phyloP scores from a whole-genome alignment of 2,888 invertebrate genomes.

The Heliconius sara region DNA sequence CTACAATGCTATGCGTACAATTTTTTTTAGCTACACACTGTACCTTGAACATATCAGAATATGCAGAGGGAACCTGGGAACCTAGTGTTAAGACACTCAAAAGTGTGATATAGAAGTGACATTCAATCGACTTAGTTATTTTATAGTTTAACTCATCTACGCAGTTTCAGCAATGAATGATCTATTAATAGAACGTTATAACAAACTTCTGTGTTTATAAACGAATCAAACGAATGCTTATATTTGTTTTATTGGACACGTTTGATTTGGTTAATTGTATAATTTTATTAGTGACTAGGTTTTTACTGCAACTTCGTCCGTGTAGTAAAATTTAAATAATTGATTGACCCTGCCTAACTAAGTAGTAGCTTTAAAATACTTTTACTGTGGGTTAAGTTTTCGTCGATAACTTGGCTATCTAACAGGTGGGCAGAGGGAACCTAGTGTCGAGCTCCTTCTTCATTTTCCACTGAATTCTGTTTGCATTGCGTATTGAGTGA shows the following conservation, averaged over 20 bases:
- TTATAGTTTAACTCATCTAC: conserved; percentile 10
- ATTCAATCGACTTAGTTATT: not conserved
- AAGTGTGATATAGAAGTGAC: not conserved
- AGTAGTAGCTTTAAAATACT: too few relatives aligned
- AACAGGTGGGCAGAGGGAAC: too few relatives aligned
- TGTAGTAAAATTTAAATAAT: too few relatives aligned
- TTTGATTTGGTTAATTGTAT: not conserved
- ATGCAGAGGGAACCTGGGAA: not conserved
- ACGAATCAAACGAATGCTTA: conserved; percentile 14
- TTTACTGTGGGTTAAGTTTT: too few relatives aligned
- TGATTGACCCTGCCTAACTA: too few relatives aligned
- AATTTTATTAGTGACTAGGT: not conserved
- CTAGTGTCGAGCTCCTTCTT: too few relatives aligned
- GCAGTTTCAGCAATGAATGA: conserved; percentile 1
- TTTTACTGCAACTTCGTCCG: too few relatives aligned
- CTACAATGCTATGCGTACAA: not conserved
- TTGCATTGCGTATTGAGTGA: too few relatives aligned
- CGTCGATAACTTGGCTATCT: too few relatives aligned
- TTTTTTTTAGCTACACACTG: too few relatives aligned
- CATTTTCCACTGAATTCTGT: too few relatives aligned
- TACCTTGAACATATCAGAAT: not conserved
- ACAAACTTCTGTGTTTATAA: conserved; percentile 5
- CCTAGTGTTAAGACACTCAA: not conserved
- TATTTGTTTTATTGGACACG: conserved; percentile 1
- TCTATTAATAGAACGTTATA: conserved; percentile 9